Evolutionary conservation across 2,113 vertebrate genomes (phyloP).

Genomic region (Tragelaphus buxtoni): DNA sequence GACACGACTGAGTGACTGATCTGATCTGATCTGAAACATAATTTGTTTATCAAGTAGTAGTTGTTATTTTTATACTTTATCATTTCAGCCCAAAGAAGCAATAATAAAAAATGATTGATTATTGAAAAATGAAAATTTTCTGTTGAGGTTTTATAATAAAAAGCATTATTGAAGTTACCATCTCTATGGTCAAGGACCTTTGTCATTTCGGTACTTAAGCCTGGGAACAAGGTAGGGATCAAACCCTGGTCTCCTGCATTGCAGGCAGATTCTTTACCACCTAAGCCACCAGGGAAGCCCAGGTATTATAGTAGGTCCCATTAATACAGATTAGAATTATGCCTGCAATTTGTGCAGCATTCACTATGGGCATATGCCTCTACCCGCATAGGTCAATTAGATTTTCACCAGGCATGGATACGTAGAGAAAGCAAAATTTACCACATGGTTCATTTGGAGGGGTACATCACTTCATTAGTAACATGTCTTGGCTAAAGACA

Average conservation of each 20-base stretch:
- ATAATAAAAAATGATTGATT: background rate
- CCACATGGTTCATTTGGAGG: background rate
- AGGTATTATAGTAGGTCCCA: background rate
- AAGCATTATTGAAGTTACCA: background rate
- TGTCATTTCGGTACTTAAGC: background rate
- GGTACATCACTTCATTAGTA: background rate
- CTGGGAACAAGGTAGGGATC: background rate
- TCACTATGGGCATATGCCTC: background rate
- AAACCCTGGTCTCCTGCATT: background rate
- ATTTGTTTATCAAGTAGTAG: background rate
- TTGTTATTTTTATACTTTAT: conserved; percentile 6
- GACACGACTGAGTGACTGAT: too few species aligned
- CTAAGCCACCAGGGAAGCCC: background rate
- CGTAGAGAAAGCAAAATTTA: background rate
- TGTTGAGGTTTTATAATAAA: background rate
- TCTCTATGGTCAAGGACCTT: background rate
- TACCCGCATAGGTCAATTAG: background rate
- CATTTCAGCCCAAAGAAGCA: background rate
- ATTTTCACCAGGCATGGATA: background rate
- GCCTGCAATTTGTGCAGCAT: background rate
- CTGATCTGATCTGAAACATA: too few species aligned
- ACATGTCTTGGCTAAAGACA: background rate
- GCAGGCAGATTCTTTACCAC: background rate
- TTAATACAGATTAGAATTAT: background rate
- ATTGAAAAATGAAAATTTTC: background rate